Evolutionary conservation across 2,113 vertebrate genomes (phyloP).

Genomic region (Scortum barcoo): DNA sequence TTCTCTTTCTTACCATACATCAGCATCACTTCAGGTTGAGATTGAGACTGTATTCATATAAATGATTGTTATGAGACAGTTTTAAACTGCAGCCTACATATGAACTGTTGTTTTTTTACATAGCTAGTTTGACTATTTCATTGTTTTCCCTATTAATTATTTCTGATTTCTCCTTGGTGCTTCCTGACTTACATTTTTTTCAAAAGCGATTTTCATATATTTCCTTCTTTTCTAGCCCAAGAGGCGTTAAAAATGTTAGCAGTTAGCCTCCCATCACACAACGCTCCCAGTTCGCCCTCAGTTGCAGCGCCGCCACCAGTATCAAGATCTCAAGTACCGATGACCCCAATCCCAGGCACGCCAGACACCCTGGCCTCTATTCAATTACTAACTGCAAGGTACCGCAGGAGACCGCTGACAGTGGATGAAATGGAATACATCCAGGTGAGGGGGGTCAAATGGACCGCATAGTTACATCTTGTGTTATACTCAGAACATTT

Average conservation of each 20-base stretch:
- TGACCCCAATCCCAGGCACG: constrained; percentile 69
- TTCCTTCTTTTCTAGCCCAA: constrained; percentile 60
- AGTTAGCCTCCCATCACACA: constrained; percentile 58
- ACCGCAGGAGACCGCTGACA: constrained; percentile 79
- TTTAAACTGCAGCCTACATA: background rate
- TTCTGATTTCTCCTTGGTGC: background rate
- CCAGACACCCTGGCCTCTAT: constrained; percentile 80
- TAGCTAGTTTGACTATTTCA: background rate
- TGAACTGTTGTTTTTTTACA: background rate
- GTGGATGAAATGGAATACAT: constrained; percentile 85
- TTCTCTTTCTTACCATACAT: background rate
- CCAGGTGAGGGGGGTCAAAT: constrained; percentile 74
- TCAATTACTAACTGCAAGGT: constrained; percentile 80
- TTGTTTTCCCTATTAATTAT: background rate
- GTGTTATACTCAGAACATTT: background rate
- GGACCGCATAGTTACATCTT: background rate
- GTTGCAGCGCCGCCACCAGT: constrained; percentile 43
- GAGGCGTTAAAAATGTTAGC: constrained; percentile 77
- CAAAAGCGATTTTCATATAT: background rate
- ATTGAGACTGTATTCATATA: too few species aligned
- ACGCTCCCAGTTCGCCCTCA: constrained; percentile 35
- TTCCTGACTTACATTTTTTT: too few species aligned
- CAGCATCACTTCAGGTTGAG: background rate
- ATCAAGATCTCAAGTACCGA: constrained; percentile 60
- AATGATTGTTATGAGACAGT: too few species aligned